Conservation (phyloP, 2,797 vertebrate genomes). For the Tinamus major region DNA sequence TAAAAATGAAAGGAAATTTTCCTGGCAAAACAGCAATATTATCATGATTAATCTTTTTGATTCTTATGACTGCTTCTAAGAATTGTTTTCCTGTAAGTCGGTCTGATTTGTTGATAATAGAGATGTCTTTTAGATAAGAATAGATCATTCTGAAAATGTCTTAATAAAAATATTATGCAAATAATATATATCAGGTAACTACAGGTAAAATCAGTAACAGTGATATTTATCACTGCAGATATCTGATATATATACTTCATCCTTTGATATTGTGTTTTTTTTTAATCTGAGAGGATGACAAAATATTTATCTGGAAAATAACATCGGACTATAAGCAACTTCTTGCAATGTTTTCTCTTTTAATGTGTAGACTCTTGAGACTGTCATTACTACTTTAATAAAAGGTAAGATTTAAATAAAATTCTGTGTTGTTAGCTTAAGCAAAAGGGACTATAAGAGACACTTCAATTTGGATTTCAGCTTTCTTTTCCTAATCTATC, state of each 20-base stretch:
- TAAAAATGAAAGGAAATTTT: slow-evolving; percentile 16
- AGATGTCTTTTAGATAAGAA: neutral
- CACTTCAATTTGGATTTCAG: neutral
- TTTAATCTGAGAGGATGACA: neutral
- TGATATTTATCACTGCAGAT: neutral
- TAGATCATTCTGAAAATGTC: slow-evolving; percentile 15
- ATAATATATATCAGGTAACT: neutral
- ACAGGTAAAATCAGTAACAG: neutral
- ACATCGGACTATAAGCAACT: neutral
- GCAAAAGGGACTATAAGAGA: neutral
- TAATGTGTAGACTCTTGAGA: neutral
- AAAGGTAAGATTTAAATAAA: neutral
- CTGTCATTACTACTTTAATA: neutral
- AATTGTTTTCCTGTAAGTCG: neutral
- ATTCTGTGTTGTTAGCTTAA: neutral
- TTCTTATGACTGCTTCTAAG: slow-evolving; percentile 18
- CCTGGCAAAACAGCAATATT: slow-evolving; percentile 37
- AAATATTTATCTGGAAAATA: neutral
- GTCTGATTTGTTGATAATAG: slow-evolving; percentile 6
- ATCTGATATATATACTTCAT: neutral
- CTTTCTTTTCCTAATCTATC: neutral
- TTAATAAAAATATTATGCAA: neutral
- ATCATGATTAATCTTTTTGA: slow-evolving; percentile 19
- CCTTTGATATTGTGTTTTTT: neutral
- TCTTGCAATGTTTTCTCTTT: too few relatives aligned